Evolutionary conservation across 2,888 invertebrate genomes (phyloP), one percentile per base, ranked within the genome.

Genomic region (Steinernema hermaphroditum): DNA sequence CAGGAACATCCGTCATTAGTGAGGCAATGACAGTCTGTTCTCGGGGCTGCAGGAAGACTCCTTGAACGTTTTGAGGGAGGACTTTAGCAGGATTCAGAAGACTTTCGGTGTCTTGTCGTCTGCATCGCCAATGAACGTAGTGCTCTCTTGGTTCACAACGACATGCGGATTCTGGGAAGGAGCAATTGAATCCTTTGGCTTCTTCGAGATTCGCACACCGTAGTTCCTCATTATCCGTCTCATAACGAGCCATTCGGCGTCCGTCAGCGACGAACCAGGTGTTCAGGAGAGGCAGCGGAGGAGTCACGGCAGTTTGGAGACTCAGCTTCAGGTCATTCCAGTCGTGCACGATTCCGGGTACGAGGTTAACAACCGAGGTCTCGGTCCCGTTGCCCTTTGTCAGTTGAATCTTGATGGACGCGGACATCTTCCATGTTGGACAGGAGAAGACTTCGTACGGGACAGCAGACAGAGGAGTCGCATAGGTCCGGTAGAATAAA

Each of bases 401-500:
- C 2, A 46, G 6, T 4, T 46, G 9, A n/a, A 46, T 16, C n/a
- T 46, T 19, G 46, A 46, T 4, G 4, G 16, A 6, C 6, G 46
- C 46, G 9, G 46, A 46, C n/a, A 16, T 4, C 16, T 19, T 46
- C 46, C 46, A 46, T 4, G 46, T 46, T 6, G 46, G 46, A 16
- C 46, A 46, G 4, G 46, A 19, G 46, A 46, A 46, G 16, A 46
- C n/a, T 16, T 46, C 46, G n/a, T 46, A 46, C 9, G 46, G 46
- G 4, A n/a, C 16, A 6, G 6, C 16, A 4, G 46, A 46, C 22
- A 46, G 16, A 6, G 62, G 24, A 14, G 24, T n/a, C 14, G 62
- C 62, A 27, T 62, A 62, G 14, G 62, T 62, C 4, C 62, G 62
- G 34, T 62, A 62, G 62, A 62, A 62, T 8, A 62, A 24, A 22